A percentile compares a stretch with the other conserved stretches of the same genome.
phyloP scores from a whole-genome alignment of 23 tunicate genomes.

The Botrylloides violaceus region DNA sequence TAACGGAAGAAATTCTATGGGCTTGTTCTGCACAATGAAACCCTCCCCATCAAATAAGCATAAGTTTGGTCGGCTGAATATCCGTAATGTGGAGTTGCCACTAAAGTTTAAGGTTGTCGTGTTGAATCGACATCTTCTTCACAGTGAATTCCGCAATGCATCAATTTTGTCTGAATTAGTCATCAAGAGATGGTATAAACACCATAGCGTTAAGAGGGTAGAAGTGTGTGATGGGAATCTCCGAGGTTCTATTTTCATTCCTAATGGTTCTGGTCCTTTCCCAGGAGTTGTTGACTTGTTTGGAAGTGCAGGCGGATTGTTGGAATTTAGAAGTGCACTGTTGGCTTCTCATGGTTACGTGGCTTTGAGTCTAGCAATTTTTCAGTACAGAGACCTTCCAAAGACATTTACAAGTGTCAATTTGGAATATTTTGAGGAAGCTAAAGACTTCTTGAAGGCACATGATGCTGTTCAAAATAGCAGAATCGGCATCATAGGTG shows the following conservation, averaged over 20 bases:
- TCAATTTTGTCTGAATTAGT: neutral
- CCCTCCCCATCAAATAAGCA: conserved; percentile 17
- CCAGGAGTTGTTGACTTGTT: conserved; percentile 17
- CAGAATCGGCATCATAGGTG: conserved; percentile 7
- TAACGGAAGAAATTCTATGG: neutral
- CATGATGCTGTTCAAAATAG: neutral
- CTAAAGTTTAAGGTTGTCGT: neutral
- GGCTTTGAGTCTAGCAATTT: conserved; percentile 3
- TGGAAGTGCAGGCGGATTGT: conserved; percentile 17
- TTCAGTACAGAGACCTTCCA: conserved; percentile 6
- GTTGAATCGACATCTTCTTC: neutral
- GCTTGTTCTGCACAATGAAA: neutral
- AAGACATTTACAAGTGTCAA: neutral
- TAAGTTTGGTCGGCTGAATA: neutral
- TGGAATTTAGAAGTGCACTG: conserved; percentile 11
- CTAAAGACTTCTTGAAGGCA: conserved; percentile 12
- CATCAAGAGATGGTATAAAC: conserved; percentile 6
- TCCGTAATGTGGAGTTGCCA: neutral
- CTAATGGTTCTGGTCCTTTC: conserved; percentile 11
- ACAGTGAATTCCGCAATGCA: too few relatives aligned
- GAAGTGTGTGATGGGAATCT: conserved; percentile 4
- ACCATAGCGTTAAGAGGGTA: neutral
- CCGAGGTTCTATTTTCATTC: conserved; percentile 15
- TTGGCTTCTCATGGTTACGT: neutral
- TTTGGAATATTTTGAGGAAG: conserved; percentile 20